Conservation (phyloP, 2,113 vertebrate species). For the Burhinus oedicnemus region DNA sequence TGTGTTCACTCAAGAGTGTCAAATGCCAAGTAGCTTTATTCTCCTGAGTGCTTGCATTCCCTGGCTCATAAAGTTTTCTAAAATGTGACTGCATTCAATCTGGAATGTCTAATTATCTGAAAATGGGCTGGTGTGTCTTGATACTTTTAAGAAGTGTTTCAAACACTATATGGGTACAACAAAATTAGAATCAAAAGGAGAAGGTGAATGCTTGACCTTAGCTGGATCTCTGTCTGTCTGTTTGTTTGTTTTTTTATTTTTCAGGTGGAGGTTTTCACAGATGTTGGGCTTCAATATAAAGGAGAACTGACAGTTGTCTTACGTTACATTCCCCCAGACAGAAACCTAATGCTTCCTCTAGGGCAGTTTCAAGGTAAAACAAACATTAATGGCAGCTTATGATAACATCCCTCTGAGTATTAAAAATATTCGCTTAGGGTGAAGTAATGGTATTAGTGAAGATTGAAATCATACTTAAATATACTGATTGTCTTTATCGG, state of each 20-base stretch:
- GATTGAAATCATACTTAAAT: background rate
- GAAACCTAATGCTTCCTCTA: conserved; percentile 82
- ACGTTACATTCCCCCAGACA: conserved; percentile 91
- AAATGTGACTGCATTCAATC: background rate
- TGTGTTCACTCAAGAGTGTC: background rate
- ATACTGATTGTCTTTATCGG: background rate
- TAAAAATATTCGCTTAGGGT: background rate
- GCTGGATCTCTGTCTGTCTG: background rate
- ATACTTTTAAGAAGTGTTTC: background rate
- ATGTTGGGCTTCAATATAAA: conserved; percentile 89
- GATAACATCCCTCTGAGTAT: background rate
- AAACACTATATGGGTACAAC: background rate
- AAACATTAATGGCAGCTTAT: background rate
- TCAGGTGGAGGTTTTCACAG: conserved; percentile 81
- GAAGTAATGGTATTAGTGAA: background rate
- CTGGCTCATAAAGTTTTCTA: background rate
- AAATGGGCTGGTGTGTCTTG: background rate
- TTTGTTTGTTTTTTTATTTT: background rate
- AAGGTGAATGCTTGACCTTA: background rate
- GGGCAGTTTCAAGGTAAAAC: conserved; percentile 88
- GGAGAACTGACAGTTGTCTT: conserved; percentile 92
- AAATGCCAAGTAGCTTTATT: background rate
- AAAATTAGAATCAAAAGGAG: background rate
- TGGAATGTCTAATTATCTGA: background rate
- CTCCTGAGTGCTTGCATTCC: background rate